phyloP scores from a whole-genome alignment of 2,113 vertebrate species.

The Rhombomys opimus region DNA sequence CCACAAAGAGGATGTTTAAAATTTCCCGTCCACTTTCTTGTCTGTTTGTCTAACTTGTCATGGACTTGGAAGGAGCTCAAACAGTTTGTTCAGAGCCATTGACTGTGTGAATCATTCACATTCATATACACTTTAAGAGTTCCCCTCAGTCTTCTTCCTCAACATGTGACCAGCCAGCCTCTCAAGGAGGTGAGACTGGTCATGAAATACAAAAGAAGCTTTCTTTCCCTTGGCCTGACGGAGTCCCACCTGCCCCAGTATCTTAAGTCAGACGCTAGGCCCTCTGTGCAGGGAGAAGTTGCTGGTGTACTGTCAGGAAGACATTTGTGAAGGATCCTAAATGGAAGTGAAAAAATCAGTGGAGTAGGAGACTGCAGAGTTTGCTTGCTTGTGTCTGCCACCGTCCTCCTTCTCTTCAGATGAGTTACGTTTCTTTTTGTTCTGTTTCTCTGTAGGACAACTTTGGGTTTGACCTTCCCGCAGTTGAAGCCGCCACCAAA shows the following conservation, averaged over 20 bases:
- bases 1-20: conserved; percentile 62
- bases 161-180: neutral
- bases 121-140: neutral
- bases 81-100: conserved; percentile 62
- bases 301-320: neutral
- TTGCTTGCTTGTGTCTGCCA: neutral
- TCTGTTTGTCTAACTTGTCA: conserved; percentile 51
- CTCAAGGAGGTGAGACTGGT: conserved; percentile 13
- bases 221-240: neutral
- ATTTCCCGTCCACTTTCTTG: conserved; percentile 10
- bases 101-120: conserved; percentile 46
- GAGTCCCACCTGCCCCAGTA: neutral
- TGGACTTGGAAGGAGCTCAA: conserved; percentile 40
- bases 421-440: neutral
- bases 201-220: conserved; percentile 30
- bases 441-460: conserved; percentile 90
- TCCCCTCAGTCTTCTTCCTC: neutral
- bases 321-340: neutral
- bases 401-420: neutral
- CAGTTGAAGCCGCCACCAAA: conserved; percentile 97
- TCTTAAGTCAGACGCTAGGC: neutral
- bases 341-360: neutral
- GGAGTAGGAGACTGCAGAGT: neutral
- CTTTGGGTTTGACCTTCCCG: conserved; percentile 98
- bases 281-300: neutral